These are phyloP conservation scores for Megalops atlanticus DNA, from an alignment of 2,113 vertebrate genomes.

Conservation along the genomic window DNA sequence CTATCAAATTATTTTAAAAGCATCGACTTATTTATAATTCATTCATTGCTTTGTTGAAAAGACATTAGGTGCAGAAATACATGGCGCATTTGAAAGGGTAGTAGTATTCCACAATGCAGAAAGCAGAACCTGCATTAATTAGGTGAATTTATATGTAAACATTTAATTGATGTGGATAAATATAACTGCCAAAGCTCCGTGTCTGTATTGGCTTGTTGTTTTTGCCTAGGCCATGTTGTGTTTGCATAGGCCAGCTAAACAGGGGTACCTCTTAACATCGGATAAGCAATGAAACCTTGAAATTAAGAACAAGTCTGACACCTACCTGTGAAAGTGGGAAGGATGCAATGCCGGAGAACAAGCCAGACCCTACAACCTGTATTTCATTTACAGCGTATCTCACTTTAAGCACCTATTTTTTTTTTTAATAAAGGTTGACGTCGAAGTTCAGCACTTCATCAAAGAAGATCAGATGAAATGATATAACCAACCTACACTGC, in stretches of 20 bases:
- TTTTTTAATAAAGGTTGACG: constrained; percentile 36
- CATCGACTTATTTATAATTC: too few species aligned
- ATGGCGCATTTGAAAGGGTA: background rate
- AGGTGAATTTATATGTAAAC: background rate
- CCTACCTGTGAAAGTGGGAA: constrained; percentile 92
- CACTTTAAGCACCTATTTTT: constrained; percentile 44
- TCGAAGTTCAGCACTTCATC: constrained; percentile 57
- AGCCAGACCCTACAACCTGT: constrained; percentile 56
- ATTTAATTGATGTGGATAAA: background rate
- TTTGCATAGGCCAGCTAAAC: constrained; percentile 60
- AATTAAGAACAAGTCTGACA: constrained; percentile 96
- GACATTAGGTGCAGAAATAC: too few species aligned
- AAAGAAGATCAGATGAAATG: constrained; percentile 57
- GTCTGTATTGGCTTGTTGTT: background rate
- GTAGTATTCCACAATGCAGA: background rate
- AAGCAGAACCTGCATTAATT: background rate
- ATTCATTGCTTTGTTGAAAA: too few species aligned
- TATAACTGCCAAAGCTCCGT: background rate
- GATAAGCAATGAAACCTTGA: constrained; percentile 66
- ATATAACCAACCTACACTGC: constrained; percentile 66
- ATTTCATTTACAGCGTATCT: constrained; percentile 33
- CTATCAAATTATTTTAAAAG: background rate
- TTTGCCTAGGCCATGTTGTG: background rate
- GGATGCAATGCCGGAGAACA: constrained; percentile 61
- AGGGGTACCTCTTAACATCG: constrained; percentile 61